A percentile compares a stretch with the other conserved stretches of the same genome.
These are phyloP conservation scores for Enchytraeus crypticus DNA, from an alignment of 2,888 invertebrate genomes.

Conservation along the genomic window DNA sequence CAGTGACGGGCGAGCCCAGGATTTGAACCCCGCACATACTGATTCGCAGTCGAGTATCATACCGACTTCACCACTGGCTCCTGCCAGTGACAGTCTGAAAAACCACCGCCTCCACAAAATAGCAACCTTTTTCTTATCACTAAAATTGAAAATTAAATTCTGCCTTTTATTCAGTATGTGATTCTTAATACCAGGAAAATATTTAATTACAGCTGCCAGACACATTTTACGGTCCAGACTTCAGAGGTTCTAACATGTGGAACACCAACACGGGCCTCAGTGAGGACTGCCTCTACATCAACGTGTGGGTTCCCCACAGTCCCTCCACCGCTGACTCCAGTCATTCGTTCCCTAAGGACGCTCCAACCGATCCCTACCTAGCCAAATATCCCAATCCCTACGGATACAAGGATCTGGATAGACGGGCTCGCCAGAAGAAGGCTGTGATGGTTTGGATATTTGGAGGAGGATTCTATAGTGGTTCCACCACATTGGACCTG, in stretches of 20 bases:
- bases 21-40: no score
- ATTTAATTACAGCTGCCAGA: conserved; percentile 20
- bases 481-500: conserved; percentile 79
- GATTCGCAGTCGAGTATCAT: no score
- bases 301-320: conserved; percentile 70
- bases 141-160: no score
- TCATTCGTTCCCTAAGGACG: background rate
- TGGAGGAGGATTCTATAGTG: conserved; percentile 64
- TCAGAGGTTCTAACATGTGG: conserved; percentile 21
- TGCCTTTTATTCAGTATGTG: no score
- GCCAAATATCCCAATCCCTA: background rate
- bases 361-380: background rate
- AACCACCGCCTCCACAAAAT: no score
- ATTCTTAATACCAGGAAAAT: no score
- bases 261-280: conserved; percentile 33
- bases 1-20: no score
- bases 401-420: background rate
- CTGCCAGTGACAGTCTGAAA: no score
- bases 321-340: background rate
- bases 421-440: background rate
- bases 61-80: no score
- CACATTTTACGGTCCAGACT: conserved; percentile 14
- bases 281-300: conserved; percentile 91
- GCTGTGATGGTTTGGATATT: conserved; percentile 67
- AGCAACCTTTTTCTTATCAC: no score